phyloP scores from a whole-genome alignment of 2,797 vertebrate species.

The Pygocentrus nattereri region DNA sequence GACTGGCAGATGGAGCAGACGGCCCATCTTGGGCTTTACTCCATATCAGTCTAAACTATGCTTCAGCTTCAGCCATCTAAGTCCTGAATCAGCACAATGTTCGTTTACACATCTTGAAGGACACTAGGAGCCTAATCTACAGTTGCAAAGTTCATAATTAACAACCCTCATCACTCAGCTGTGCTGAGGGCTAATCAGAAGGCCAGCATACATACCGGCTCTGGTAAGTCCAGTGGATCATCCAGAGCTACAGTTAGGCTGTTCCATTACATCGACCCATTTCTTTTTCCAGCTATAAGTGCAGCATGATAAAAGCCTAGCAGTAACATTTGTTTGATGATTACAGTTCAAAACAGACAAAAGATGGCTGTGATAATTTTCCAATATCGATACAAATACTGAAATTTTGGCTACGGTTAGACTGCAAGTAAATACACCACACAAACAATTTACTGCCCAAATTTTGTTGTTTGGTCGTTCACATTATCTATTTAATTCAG shows the following conservation, averaged over 20 bases:
- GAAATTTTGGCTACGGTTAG: no score
- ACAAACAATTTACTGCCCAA: no score
- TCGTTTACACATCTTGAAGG: background rate
- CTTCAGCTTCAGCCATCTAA: background rate
- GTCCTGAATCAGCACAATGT: background rate
- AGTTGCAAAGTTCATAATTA: background rate
- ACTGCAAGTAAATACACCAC: no score
- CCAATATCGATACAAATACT: no score
- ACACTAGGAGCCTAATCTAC: background rate
- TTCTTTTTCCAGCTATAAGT: constrained; percentile 21
- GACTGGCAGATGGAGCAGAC: background rate
- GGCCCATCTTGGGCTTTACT: background rate
- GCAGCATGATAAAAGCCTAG: constrained; percentile 23
- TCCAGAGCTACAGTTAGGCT: background rate
- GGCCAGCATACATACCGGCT: constrained; percentile 9
- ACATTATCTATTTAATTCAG: no score
- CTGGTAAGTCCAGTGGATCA: background rate
- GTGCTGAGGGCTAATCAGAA: background rate
- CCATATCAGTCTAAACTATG: background rate
- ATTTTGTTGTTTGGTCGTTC: no score
- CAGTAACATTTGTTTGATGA: constrained; percentile 6
- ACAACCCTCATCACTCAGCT: background rate
- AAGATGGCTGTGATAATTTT: no score
- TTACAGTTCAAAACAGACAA: no score
- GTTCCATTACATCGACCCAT: constrained; percentile 10